These are phyloP conservation scores for Martes martes DNA, from an alignment of 2,113 vertebrate species.

Conservation along the genomic window DNA sequence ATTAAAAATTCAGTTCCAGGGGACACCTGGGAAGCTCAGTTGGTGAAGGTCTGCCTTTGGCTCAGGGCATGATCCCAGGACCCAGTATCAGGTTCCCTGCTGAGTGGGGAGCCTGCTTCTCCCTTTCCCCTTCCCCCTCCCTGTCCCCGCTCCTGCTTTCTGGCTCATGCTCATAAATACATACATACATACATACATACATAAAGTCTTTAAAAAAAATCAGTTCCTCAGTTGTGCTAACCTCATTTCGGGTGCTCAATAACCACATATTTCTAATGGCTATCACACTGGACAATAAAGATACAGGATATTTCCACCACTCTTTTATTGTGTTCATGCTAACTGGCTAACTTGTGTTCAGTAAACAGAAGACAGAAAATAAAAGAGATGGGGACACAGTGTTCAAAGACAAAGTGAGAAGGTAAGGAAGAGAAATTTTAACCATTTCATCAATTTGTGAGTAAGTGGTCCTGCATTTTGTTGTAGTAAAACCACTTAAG, in stretches of 20 bases:
- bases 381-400: neutral
- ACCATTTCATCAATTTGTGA: neutral
- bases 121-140: neutral
- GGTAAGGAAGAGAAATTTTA: neutral
- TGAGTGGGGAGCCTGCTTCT: neutral
- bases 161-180: neutral
- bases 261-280: neutral
- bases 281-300: neutral
- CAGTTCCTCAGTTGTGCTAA: neutral
- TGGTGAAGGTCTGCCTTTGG: neutral
- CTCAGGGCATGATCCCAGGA: neutral
- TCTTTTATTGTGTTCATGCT: neutral
- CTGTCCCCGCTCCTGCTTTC: neutral
- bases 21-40: neutral
- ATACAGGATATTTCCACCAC: neutral
- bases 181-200: neutral
- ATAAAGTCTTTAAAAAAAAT: neutral
- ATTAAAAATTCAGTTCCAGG: neutral
- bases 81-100: neutral
- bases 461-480: neutral
- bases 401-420: neutral
- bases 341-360: neutral
- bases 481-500: neutral
- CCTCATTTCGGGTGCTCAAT: neutral
- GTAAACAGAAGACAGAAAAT: neutral